phyloP scores from a whole-genome alignment of 2,113 vertebrate species.

The Falcunculus frontatus region DNA sequence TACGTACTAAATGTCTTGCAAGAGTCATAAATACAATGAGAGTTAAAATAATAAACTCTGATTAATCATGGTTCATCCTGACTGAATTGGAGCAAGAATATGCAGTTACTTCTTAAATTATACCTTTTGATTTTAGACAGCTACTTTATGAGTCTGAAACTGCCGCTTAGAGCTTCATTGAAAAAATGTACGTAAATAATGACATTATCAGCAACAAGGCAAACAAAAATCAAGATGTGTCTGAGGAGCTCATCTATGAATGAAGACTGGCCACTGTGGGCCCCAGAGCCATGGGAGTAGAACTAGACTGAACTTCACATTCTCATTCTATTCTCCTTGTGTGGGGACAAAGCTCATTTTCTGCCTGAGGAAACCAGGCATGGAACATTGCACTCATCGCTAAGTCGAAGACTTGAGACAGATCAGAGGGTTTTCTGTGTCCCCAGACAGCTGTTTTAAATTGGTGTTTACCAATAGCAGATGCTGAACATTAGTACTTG shows the following conservation, averaged over 20 bases:
- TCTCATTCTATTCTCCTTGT: background rate
- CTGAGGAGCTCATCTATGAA: background rate
- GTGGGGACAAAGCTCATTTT: background rate
- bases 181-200: background rate
- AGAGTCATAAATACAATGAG: background rate
- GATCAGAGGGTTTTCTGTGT: background rate
- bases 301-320: accelerated
- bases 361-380: background rate
- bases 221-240: background rate
- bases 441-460: background rate
- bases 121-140: background rate
- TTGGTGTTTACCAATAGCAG: background rate
- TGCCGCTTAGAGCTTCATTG: background rate
- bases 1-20: background rate
- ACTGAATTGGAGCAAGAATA: background rate
- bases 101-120: background rate
- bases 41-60: slow-evolving; percentile 17
- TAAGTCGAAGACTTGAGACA: background rate
- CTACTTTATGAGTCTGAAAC: background rate
- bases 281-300: background rate
- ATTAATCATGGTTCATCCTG: slow-evolving; percentile 5
- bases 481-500: background rate
- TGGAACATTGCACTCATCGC: background rate
- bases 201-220: background rate
- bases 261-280: accelerated